A percentile compares a stretch with the other conserved stretches of the same genome.
Conservation (phyloP, 2,888 invertebrate species). For the Dicycla oo region DNA sequence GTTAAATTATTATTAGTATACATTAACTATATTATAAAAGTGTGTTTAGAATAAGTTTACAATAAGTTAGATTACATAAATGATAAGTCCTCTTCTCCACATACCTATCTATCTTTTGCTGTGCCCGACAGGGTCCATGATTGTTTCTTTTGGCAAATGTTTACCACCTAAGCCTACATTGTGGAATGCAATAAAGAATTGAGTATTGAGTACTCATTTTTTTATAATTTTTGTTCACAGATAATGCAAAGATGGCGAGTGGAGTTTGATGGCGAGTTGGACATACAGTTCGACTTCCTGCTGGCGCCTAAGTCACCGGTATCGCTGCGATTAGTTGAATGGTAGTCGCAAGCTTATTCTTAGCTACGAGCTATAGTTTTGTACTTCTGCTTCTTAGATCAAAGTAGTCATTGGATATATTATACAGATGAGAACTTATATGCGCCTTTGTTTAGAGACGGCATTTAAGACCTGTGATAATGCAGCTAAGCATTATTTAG, state of each 20-base stretch:
- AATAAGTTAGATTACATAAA: no score
- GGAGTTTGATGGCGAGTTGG: slow-evolving; percentile 92
- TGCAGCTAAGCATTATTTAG: neutral
- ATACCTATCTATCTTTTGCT: no score
- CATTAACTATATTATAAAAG: no score
- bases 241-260: slow-evolving; percentile 93
- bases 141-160: no score
- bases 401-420: slow-evolving; percentile 21
- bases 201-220: no score
- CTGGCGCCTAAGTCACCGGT: slow-evolving; percentile 94
- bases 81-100: no score
- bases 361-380: slow-evolving; percentile 17
- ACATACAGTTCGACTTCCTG: slow-evolving; percentile 95
- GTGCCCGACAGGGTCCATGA: no score
- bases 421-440: slow-evolving; percentile 12
- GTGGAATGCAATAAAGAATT: no score
- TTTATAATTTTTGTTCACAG: slow-evolving; percentile 81
- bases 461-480: neutral
- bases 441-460: slow-evolving; percentile 18
- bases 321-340: slow-evolving; percentile 92
- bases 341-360: slow-evolving; percentile 71
- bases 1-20: no score
- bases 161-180: no score
- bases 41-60: no score
- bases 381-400: slow-evolving; percentile 27